Base-by-base conservation (phyloP, 1,140 invertebrate species). In the Drosophila dunni region DNA sequence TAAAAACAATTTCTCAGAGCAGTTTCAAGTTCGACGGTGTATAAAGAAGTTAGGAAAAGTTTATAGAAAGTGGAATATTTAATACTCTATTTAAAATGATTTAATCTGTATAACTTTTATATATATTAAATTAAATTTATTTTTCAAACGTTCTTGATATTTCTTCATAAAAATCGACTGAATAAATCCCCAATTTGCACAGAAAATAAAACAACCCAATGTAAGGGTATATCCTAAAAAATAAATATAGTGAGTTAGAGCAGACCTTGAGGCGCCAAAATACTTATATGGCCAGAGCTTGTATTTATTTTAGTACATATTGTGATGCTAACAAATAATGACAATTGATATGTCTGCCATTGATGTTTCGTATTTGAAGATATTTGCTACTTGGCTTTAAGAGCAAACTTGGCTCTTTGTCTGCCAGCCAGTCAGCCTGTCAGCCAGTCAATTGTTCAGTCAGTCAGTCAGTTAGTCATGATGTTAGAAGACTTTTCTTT, bases 331-430 rank as follows among this genome's bases (percentile, higher is more conserved):
- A 83, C 79, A 82, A 79, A 83, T 79, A 79, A 73, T 64, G 57
- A 79, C 72, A 82, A 77, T 82, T 86, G 82, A 86, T 82, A 79
- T 79, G 79, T 48, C 79, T 88, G 67, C 61, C 62, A 82, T 73
- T 86, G 75, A 85, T 86, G 56, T 44, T 65, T 58, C 7, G 15
- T 8, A n/a, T 33, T 57, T 15, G 20, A 58, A 50, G 38, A 33
- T 33, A 57, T 53, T 63, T 63, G 48, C 13, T 4, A 10, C 51
- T 38, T 7, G 29, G 8, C 9, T 13, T 3, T n/a, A 15, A 50
- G 10, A n/a, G 2, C 5, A 51, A n/a, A 29, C 10, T 33, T 51
- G 48, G 10, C 24, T 51, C 48, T 51, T 33, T 24, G 48, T n/a
- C 46, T 29, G 48, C n/a, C 48, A 51, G 48, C 29, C 48, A 13